phyloP scores from a whole-genome alignment of 2,888 invertebrate species.

The Heteromyza rotundicornis region DNA sequence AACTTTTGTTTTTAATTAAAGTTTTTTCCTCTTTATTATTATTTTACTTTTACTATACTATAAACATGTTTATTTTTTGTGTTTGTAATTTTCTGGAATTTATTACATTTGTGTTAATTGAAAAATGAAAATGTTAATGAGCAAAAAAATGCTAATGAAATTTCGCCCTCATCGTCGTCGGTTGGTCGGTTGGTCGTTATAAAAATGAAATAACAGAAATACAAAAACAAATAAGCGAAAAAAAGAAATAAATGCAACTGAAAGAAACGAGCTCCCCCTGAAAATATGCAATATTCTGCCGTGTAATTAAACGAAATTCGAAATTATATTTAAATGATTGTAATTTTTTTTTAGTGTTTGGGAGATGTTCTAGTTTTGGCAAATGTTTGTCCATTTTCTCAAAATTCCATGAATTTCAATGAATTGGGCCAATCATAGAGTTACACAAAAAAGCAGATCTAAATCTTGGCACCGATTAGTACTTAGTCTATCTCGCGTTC shows the following conservation, averaged over 20 bases:
- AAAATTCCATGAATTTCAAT: too few relatives aligned
- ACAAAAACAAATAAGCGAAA: neutral
- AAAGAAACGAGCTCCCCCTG: neutral
- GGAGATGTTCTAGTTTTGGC: too few relatives aligned
- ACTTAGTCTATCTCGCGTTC: too few relatives aligned
- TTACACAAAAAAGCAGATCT: too few relatives aligned
- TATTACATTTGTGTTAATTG: constrained; percentile 56
- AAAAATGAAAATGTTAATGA: constrained; percentile 55
- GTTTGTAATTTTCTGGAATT: constrained; percentile 39
- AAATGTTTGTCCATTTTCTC: too few relatives aligned
- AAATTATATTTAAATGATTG: too few relatives aligned
- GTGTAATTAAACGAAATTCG: constrained; percentile 18
- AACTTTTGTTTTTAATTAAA: constrained; percentile 53
- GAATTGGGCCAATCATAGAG: too few relatives aligned
- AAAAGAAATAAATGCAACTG: neutral
- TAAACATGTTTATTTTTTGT: constrained; percentile 17
- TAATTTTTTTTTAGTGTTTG: too few relatives aligned
- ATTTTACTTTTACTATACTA: constrained; percentile 24
- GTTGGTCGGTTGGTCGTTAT: too few relatives aligned
- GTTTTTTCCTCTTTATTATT: constrained; percentile 38
- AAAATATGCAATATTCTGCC: constrained; percentile 21
- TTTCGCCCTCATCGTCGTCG: neutral
- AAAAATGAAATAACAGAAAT: too few relatives aligned
- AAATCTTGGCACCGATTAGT: too few relatives aligned
- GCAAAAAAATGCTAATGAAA: constrained; percentile 47